Conservation (phyloP, 1,140 invertebrate species). For the Neodiprion virginianus region DNA sequence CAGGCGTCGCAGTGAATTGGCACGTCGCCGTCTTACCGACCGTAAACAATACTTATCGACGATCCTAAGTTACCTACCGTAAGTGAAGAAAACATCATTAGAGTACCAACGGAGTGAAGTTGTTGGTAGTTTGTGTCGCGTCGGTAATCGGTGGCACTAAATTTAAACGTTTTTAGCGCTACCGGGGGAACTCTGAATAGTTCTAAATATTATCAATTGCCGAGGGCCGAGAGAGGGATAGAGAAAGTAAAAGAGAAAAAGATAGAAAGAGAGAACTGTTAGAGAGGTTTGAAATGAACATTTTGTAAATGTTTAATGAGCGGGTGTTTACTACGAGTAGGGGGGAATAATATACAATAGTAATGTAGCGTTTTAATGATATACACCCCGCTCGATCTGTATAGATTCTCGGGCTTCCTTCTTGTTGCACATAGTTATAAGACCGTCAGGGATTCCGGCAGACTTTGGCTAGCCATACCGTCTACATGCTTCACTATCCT, state of each 20-base stretch:
- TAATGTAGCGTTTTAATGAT: slow-evolving; percentile 23
- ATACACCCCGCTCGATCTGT: slow-evolving; percentile 14
- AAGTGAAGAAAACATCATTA: too few species aligned
- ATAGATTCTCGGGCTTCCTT: too few species aligned
- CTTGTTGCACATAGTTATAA: background rate
- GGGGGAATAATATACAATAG: slow-evolving; percentile 32
- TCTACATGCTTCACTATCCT: background rate
- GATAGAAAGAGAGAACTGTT: background rate
- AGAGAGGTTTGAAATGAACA: slow-evolving; percentile 18
- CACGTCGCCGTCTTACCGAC: too few species aligned
- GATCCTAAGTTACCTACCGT: too few species aligned
- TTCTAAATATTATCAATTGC: slow-evolving; percentile 3
- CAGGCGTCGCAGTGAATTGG: too few species aligned
- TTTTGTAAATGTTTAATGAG: slow-evolving; percentile 28
- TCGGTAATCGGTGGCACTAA: too few species aligned
- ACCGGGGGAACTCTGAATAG: background rate
- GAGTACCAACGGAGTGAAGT: too few species aligned
- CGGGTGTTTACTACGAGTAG: slow-evolving; percentile 25
- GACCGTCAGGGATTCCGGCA: background rate
- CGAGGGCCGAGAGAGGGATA: background rate
- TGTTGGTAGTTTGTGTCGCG: too few species aligned
- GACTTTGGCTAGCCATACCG: background rate
- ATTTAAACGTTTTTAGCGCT: too few species aligned
- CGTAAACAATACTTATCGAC: too few species aligned
- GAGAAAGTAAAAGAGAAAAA: background rate